These are phyloP conservation scores for Hirtodrosophila histrioides DNA, from an alignment of 2,888 invertebrate genomes.

Conservation along the genomic window DNA sequence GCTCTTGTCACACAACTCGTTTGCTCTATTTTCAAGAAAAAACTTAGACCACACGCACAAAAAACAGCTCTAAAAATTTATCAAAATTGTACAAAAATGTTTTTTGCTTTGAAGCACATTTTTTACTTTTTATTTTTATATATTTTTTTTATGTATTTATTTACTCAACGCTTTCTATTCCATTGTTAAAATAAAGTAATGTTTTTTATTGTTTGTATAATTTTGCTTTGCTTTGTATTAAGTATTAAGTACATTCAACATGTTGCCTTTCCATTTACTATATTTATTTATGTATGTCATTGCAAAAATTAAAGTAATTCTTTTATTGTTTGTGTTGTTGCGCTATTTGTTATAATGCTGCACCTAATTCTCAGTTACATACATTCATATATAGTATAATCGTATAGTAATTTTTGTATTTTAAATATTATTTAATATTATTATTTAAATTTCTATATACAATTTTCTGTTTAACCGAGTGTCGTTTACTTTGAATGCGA, in stretches of 20 bases:
- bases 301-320: constrained; percentile 76
- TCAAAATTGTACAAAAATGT: constrained; percentile 73
- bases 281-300: constrained; percentile 10
- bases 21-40: constrained; percentile 39
- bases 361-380: constrained; percentile 66
- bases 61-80: constrained; percentile 75
- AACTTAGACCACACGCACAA: constrained; percentile 56
- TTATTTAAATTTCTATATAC: constrained; percentile 36
- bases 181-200: constrained; percentile 75
- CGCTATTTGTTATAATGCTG: constrained; percentile 61
- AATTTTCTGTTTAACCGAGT: constrained; percentile 1
- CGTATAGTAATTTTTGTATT: constrained; percentile 31
- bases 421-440: constrained; percentile 39
- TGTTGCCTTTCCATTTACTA: constrained; percentile 22
- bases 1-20: constrained; percentile 52
- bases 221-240: constrained; percentile 21
- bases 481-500: constrained; percentile 71
- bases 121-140: constrained; percentile 17
- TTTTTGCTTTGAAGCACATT: constrained; percentile 27
- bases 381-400: constrained; percentile 34
- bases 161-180: constrained; percentile 36
- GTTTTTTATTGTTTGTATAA: constrained; percentile 65
- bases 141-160: not conserved
- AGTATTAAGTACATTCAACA: constrained; percentile 21
- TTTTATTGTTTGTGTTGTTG: constrained; percentile 67